Conservation (phyloP, 2,888 invertebrate genomes). For the Anorthoa munda region DNA sequence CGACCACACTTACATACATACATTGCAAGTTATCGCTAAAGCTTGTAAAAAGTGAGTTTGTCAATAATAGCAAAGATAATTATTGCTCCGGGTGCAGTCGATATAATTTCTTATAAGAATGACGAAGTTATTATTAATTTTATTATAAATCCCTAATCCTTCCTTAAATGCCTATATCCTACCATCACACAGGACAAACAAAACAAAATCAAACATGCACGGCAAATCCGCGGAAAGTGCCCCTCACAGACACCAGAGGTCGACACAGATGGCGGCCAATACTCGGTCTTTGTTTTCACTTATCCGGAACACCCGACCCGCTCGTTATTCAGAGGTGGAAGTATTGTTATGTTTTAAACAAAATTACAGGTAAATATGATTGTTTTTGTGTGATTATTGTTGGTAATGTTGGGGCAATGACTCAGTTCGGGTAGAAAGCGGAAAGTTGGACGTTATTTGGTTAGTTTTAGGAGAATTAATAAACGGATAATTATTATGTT, state of each 20-base stretch:
- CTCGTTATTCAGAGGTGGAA: slow-evolving; percentile 76
- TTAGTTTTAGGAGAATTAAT: neutral
- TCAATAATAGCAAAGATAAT: no score
- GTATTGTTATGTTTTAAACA: slow-evolving; percentile 59
- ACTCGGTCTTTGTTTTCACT: slow-evolving; percentile 80
- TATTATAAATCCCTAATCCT: neutral
- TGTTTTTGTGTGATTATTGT: slow-evolving; percentile 40
- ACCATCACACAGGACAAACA: slow-evolving; percentile 37
- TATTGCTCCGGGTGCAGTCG: no score
- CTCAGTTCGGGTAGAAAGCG: neutral
- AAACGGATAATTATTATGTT: no score
- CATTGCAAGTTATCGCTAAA: no score
- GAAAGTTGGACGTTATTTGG: neutral
- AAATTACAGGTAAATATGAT: slow-evolving; percentile 41
- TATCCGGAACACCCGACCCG: slow-evolving; percentile 74
- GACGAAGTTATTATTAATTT: no score
- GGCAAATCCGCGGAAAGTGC: slow-evolving; percentile 65
- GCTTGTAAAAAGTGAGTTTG: no score
- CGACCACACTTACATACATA: no score
- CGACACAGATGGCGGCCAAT: slow-evolving; percentile 73
- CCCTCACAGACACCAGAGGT: slow-evolving; percentile 45
- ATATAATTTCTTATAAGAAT: no score
- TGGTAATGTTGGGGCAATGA: neutral
- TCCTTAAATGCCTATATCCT: no score
- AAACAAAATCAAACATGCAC: slow-evolving; percentile 61